phyloP scores from a whole-genome alignment of 2,888 invertebrate species.

The Cataglyphis rosenhaueri region DNA sequence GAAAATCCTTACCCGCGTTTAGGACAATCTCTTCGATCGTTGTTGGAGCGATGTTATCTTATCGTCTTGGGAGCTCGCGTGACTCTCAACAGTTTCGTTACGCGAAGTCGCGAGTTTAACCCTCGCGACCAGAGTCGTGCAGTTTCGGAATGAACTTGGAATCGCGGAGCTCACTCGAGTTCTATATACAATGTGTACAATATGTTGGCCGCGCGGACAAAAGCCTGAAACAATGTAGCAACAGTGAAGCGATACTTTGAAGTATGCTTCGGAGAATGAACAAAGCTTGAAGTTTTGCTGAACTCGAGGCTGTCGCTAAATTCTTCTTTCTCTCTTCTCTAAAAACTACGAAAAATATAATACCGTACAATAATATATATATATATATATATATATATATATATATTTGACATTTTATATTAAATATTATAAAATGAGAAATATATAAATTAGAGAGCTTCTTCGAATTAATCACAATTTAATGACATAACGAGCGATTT shows the following conservation, averaged over 20 bases:
- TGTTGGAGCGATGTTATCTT: conserved; percentile 46
- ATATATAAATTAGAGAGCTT: neutral
- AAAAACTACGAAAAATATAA: neutral
- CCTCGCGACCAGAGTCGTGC: conserved; percentile 21
- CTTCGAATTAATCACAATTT: no score
- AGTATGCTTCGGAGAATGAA: neutral
- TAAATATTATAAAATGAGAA: neutral
- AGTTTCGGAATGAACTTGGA: conserved; percentile 22
- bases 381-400: neutral
- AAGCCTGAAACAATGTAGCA: conserved; percentile 5
- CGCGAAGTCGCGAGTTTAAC: conserved; percentile 43
- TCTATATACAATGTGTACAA: neutral
- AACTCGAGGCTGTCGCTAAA: neutral
- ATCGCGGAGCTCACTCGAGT: conserved; percentile 1
- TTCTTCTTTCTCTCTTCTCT: no score
- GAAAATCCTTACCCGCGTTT: conserved; percentile 35
- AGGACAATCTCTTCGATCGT: conserved; percentile 33
- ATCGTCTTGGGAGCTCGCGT: conserved; percentile 35
- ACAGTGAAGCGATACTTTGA: neutral
- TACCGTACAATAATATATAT: neutral
- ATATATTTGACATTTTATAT: neutral
- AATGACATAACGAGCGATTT: no score
- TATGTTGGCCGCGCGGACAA: neutral
- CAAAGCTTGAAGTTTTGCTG: neutral
- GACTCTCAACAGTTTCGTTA: conserved; percentile 43